These are phyloP conservation scores for Calliopum simillimum DNA, from an alignment of 2,888 invertebrate species.

Conservation along the genomic window DNA sequence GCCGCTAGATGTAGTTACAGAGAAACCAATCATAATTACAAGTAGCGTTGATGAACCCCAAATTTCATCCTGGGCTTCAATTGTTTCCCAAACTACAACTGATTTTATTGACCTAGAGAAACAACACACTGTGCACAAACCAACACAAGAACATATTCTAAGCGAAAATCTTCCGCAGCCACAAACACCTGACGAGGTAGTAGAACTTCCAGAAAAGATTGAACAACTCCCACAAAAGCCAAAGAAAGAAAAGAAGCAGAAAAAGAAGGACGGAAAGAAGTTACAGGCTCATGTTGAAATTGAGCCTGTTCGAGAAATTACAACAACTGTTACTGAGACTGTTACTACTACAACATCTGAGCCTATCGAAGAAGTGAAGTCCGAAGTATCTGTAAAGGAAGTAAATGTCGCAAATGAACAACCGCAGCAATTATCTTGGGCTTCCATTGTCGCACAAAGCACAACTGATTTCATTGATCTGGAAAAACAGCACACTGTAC, in stretches of 20 bases:
- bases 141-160: background rate
- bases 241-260: no score
- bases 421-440: constrained; percentile 47
- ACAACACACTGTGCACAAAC: background rate
- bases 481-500: constrained; percentile 40
- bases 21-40: no score
- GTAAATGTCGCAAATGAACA: background rate
- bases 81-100: background rate
- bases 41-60: background rate
- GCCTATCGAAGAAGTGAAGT: background rate
- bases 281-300: constrained; percentile 18
- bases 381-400: background rate
- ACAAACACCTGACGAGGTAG: no score
- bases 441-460: constrained; percentile 52
- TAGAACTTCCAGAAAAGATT: background rate
- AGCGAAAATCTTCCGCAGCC: no score
- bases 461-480: constrained; percentile 50
- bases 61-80: background rate
- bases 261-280: background rate
- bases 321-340: constrained; percentile 10
- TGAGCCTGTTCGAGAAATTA: constrained; percentile 22
- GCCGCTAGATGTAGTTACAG: no score
- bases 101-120: background rate
- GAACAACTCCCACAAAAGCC: background rate
- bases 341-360: background rate